Evolutionary conservation across 2,113 vertebrate species (phyloP).

Genomic region (Arothron firmamentum): DNA sequence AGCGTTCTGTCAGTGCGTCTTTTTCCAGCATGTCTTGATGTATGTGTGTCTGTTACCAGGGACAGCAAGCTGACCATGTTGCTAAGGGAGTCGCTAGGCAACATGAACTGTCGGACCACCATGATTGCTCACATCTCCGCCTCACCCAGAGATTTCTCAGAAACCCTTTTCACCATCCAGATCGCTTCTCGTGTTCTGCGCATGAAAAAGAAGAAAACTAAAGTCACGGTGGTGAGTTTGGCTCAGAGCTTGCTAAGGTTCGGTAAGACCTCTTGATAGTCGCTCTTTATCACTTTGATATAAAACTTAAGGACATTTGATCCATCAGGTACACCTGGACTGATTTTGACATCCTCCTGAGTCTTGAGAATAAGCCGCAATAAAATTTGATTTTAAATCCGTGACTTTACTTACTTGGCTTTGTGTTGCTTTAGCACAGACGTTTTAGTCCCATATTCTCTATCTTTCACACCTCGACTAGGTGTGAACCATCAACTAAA

Average conservation of each 20-base stretch:
- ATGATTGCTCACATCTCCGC: slow-evolving; percentile 99
- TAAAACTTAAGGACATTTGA: slow-evolving; percentile 12
- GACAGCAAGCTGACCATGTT: slow-evolving; percentile 99
- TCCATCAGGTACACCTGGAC: neutral
- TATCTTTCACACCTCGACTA: slow-evolving; percentile 2
- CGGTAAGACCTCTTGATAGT: neutral
- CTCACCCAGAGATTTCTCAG: slow-evolving; percentile 84
- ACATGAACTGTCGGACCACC: slow-evolving; percentile 98
- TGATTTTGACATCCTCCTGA: slow-evolving; percentile 3
- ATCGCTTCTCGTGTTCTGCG: slow-evolving; percentile 92
- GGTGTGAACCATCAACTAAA: slow-evolving; percentile 25
- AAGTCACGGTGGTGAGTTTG: slow-evolving; percentile 81
- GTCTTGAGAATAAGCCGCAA: neutral
- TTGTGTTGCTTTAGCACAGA: slow-evolving; percentile 5
- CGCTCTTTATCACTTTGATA: neutral
- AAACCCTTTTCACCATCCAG: slow-evolving; percentile 96
- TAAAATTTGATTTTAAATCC: slow-evolving; percentile 4
- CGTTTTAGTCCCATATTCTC: neutral
- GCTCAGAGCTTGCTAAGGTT: slow-evolving; percentile 13
- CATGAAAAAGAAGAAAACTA: slow-evolving; percentile 99
- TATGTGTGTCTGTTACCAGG: slow-evolving; percentile 74
- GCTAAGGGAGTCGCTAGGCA: slow-evolving; percentile 96
- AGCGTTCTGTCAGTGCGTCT: slow-evolving; percentile 14
- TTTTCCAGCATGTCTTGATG: slow-evolving; percentile 25
- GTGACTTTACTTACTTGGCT: neutral